These are phyloP conservation scores for Tortricodes alternella DNA, from an alignment of 2,888 invertebrate species.

Conservation along the genomic window DNA sequence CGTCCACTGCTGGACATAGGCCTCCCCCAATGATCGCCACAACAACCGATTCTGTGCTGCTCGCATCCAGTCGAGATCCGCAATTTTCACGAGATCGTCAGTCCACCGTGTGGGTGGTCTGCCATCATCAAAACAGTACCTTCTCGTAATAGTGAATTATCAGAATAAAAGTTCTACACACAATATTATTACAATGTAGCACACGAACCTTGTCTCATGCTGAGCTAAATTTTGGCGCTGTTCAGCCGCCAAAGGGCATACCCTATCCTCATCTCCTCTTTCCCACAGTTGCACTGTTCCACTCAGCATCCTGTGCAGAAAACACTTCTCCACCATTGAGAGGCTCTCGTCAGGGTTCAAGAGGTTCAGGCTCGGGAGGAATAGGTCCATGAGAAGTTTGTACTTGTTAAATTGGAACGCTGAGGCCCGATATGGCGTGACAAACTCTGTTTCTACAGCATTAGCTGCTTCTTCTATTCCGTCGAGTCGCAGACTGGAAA, in stretches of 20 bases:
- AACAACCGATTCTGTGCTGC: too few relatives aligned
- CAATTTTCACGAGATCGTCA: too few relatives aligned
- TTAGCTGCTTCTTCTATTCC: constrained; percentile 81
- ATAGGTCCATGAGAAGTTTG: constrained; percentile 81
- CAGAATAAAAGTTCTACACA: too few relatives aligned
- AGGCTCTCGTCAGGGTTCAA: constrained; percentile 63
- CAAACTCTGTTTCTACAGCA: constrained; percentile 69
- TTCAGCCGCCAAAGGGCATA: constrained; percentile 72
- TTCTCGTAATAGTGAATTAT: too few relatives aligned
- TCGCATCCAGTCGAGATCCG: too few relatives aligned
- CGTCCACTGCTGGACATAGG: too few relatives aligned
- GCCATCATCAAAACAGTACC: too few relatives aligned
- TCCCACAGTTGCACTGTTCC: constrained; percentile 82
- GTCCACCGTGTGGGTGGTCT: too few relatives aligned
- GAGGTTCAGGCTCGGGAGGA: constrained; percentile 78
- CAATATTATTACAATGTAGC: too few relatives aligned
- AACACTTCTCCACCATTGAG: constrained; percentile 70
- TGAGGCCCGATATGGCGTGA: constrained; percentile 82
- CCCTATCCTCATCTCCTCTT: constrained; percentile 81
- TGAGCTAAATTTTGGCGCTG: constrained; percentile 53
- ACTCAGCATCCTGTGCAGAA: constrained; percentile 82
- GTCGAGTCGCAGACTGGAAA: constrained; percentile 82
- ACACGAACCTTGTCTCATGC: constrained; percentile 31
- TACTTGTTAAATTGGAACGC: constrained; percentile 84
- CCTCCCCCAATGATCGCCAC: too few relatives aligned